Percentiles rank a stretch among this genome's conserved stretches.
Evolutionary conservation across 2,888 invertebrate genomes (phyloP).

Genomic region (Brachylomia viminalis): DNA sequence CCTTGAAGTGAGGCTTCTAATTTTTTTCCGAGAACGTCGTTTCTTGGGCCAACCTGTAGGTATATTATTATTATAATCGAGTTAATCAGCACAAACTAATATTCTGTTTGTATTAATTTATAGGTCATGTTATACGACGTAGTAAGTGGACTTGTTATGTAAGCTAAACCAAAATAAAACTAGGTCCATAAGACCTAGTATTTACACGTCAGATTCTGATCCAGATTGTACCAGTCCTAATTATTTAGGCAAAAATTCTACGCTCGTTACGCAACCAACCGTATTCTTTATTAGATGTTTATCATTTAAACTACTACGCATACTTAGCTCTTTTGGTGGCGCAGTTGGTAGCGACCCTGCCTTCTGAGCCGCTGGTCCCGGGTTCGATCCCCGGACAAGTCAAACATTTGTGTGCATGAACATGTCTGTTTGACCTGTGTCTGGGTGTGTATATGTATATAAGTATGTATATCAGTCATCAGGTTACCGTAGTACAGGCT

Average conservation of each 20-base stretch:
- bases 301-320: conserved; percentile 30
- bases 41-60: neutral
- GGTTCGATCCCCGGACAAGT: too few species aligned
- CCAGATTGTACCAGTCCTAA: conserved; percentile 31
- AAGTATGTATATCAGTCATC: too few species aligned
- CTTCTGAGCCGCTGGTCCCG: too few species aligned
- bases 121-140: neutral
- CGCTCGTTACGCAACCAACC: conserved; percentile 37
- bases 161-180: conserved; percentile 6
- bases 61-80: neutral
- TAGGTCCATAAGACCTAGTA: conserved; percentile 17
- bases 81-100: neutral
- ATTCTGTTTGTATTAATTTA: neutral
- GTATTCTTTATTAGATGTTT: conserved; percentile 47
- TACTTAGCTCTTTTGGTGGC: conserved; percentile 35
- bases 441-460: too few species aligned
- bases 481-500: too few species aligned
- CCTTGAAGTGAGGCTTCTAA: neutral
- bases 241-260: conserved; percentile 42
- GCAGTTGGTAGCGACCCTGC: too few species aligned
- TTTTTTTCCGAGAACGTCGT: neutral
- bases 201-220: conserved; percentile 26
- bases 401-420: too few species aligned
- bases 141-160: too few species aligned
- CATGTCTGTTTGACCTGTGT: too few species aligned